Percentiles rank a stretch among this genome's conserved stretches.
Conservation (phyloP, 2,888 invertebrate species). For the Lepidonotus clava region DNA sequence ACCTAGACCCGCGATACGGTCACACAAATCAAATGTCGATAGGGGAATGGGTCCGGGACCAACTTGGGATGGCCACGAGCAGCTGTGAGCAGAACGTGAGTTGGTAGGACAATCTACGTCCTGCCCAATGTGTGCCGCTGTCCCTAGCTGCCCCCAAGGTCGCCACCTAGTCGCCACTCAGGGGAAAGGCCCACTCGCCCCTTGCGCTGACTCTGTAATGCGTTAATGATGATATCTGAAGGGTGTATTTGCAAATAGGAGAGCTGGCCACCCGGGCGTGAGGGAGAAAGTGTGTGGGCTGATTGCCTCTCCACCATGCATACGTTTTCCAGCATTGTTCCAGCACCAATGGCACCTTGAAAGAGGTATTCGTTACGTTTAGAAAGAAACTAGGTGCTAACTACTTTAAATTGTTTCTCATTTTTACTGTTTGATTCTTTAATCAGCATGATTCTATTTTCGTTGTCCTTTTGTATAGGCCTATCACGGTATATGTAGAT, state of each 20-base stretch:
- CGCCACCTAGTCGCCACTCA: neutral
- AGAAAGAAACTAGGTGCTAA: too few species aligned
- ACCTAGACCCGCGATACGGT: constrained; percentile 1
- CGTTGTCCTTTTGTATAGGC: too few species aligned
- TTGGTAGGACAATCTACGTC: neutral
- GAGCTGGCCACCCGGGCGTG: neutral
- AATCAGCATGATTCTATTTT: too few species aligned
- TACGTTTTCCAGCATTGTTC: too few species aligned
- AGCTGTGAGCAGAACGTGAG: constrained; percentile 27
- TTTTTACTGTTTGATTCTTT: too few species aligned
- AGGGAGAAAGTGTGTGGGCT: neutral
- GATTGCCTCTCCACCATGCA: neutral
- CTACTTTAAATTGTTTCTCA: too few species aligned
- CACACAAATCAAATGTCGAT: constrained; percentile 50
- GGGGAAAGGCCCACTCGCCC: neutral
- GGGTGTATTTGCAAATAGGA: constrained; percentile 11
- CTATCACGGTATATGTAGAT: too few species aligned
- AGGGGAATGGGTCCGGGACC: constrained; percentile 13
- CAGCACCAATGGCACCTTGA: too few species aligned
- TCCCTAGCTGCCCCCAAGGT: neutral
- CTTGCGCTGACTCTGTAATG: neutral
- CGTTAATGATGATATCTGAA: constrained; percentile 12
- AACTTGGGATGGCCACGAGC: neutral
- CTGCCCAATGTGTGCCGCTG: neutral
- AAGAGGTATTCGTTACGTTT: too few species aligned